Evolutionary conservation across 2,888 invertebrate species (phyloP), one percentile per base, ranked within the genome.

Genomic region (Acanthococcus lagerstroemiae): DNA sequence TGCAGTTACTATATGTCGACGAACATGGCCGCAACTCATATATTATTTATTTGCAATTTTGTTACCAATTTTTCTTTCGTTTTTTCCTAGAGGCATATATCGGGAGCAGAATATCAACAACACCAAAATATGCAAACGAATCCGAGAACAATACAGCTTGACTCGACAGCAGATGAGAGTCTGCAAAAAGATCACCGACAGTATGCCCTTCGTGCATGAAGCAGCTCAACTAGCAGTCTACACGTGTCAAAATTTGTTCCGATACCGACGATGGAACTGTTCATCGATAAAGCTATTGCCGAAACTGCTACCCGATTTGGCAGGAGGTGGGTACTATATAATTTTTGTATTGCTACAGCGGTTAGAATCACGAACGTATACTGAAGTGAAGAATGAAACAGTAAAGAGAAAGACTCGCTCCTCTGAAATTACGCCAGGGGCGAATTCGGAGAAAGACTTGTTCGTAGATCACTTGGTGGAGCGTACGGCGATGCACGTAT

Each of bases 211-310:
- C 73, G 82, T 90, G 68, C 84, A 85, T n/a, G 80, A 82, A 58
- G 89, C 90, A 0, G 86, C 89, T 4, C 78, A 80, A 45, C 78
- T 84, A 67, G 82, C 88, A 4, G 80, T 84, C 58, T 78, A 81
- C 68, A 84, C 86, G 56, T 91, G 90, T 76, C 84, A 85, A 75
- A 77, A 80, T 69, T 81, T 85, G 24, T 88, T 90, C 76, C 79
- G 80, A 25, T 82, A 86, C 72, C 80, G 87, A 69, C 78, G 90
- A 67, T 91, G 90, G 90, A 90, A 91, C 78, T 91, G 90, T 77
- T 86, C 88, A 67, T 85, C 87, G 52, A 80, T 89, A 61, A 80
- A 81, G 54, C 15, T 57, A 19, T 52, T 68, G 30, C 68, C 69
- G 9, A 54, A 24, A 30, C 61, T 68, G 24, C 56, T 58, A 55